Evolutionary conservation across 2,888 invertebrate genomes (phyloP).

Genomic region (Hemicrepidius hirtus): DNA sequence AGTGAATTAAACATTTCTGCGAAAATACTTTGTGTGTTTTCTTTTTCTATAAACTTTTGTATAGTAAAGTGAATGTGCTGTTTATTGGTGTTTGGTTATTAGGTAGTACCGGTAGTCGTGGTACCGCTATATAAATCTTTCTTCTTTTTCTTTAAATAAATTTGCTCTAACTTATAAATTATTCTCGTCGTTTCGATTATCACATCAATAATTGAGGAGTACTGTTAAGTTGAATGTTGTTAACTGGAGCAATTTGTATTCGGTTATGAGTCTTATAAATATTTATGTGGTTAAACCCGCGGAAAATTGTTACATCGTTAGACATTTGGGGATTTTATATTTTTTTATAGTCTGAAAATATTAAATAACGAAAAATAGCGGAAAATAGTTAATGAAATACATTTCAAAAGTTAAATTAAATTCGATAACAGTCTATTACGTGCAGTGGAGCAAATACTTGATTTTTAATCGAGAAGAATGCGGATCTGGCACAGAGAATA

Average conservation of each 20-base stretch:
- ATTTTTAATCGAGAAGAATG: too few species aligned
- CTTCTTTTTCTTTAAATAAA: slow-evolving; percentile 7
- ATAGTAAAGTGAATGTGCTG: neutral
- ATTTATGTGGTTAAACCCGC: slow-evolving; percentile 9
- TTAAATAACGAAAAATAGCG: too few species aligned
- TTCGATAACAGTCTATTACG: too few species aligned
- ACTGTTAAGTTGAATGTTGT: slow-evolving; percentile 19
- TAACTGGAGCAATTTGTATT: slow-evolving; percentile 21
- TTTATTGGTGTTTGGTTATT: neutral
- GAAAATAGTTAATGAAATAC: too few species aligned
- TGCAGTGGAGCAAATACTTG: too few species aligned
- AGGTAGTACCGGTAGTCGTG: neutral
- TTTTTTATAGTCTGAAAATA: too few species aligned
- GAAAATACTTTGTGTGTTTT: too few species aligned
- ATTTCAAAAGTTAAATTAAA: too few species aligned
- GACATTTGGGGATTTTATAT: too few species aligned
- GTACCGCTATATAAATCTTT: slow-evolving; percentile 13
- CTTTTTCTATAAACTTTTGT: too few species aligned
- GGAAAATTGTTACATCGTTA: slow-evolving; percentile 26
- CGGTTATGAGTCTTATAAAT: slow-evolving; percentile 10
- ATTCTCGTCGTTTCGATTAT: slow-evolving; percentile 18
- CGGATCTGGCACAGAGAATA: too few species aligned
- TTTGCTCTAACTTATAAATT: slow-evolving; percentile 5
- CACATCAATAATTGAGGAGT: slow-evolving; percentile 13
- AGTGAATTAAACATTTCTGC: too few species aligned